Conservation (phyloP, 2,888 invertebrate genomes). For the Pandemis heparana region DNA sequence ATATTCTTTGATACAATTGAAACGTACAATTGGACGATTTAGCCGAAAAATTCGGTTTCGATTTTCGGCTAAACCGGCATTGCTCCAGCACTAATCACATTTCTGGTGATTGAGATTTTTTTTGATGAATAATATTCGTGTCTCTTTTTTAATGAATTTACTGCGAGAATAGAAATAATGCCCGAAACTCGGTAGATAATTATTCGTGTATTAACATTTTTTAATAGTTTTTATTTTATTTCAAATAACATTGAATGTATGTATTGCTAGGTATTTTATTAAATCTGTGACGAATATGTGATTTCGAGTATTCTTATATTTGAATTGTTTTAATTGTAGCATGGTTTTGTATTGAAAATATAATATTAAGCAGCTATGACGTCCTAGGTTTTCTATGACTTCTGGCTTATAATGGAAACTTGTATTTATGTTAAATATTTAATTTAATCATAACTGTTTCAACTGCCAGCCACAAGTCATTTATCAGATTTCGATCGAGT, state of each 20-base stretch:
- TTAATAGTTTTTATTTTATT: conserved; percentile 42
- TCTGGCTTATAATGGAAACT: background rate
- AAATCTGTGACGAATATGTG: conserved; percentile 41
- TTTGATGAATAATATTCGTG: background rate
- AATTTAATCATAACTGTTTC: background rate
- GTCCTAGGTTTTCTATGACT: background rate
- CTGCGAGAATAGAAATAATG: conserved; percentile 16
- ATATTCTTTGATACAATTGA: background rate
- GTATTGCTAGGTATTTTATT: conserved; percentile 55
- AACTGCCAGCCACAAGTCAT: background rate
- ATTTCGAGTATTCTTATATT: conserved; percentile 43
- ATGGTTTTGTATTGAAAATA: conserved; percentile 3
- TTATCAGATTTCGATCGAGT: background rate
- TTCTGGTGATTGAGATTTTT: conserved; percentile 1
- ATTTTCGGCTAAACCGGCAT: conserved; percentile 12
- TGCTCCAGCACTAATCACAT: background rate
- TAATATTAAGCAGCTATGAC: conserved; percentile 19
- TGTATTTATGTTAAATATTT: background rate
- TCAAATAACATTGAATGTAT: conserved; percentile 50
- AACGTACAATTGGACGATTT: background rate
- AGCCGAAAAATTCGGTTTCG: conserved; percentile 3
- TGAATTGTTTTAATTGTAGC: conserved; percentile 47
- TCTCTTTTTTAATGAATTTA: conserved; percentile 4
- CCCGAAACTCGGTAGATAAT: conserved; percentile 41
- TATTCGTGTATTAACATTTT: conserved; percentile 43